Evolutionary conservation across 2,113 vertebrate species (phyloP), one percentile per base, ranked within the genome.

Genomic region (Apodemus sylvaticus): DNA sequence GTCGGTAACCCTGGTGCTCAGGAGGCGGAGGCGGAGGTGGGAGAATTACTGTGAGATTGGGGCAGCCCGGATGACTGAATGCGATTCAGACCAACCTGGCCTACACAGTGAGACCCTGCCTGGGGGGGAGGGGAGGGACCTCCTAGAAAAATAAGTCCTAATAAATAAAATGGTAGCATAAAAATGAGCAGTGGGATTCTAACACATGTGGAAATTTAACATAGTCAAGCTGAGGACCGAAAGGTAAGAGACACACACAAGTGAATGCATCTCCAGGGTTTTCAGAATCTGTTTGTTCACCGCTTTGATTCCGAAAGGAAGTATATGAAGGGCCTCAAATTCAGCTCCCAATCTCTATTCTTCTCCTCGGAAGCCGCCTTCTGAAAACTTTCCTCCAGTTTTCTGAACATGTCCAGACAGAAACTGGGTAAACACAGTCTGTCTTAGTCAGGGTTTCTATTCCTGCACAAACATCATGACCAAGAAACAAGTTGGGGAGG

Each of bases 401-500:
- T 95, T 96, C 85, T 94, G 91, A 93, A 78, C 86, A 73, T 34
- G 17, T 34, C 76, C 53, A 86, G 90, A 96, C 90, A 98, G 93
- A 96, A 90, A 48, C 93, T 68, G 53, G 31, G 79, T 87, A 92
- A 93, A 95, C 86, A 90, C 70, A 48, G 58, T 79, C 66, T n/a
- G n/a, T n/a, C n/a, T n/a, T n/a, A n/a, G n/a, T n/a, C n/a, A n/a
- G n/a, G n/a, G n/a, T n/a, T n/a, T n/a, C n/a, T n/a, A n/a, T n/a
- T n/a, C n/a, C n/a, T n/a, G n/a, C n/a, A n/a, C n/a, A n/a, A n/a
- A n/a, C n/a, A n/a, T n/a, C n/a, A n/a, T n/a, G n/a, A n/a, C n/a
- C n/a, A n/a, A n/a, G n/a, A n/a, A n/a, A n/a, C n/a, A n/a, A n/a
- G n/a, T n/a, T n/a, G n/a, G n/a, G n/a, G n/a, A n/a, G n/a, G n/a